Conservation (phyloP, 2,797 vertebrate genomes). For the Neosilurus mollespiculum region DNA sequence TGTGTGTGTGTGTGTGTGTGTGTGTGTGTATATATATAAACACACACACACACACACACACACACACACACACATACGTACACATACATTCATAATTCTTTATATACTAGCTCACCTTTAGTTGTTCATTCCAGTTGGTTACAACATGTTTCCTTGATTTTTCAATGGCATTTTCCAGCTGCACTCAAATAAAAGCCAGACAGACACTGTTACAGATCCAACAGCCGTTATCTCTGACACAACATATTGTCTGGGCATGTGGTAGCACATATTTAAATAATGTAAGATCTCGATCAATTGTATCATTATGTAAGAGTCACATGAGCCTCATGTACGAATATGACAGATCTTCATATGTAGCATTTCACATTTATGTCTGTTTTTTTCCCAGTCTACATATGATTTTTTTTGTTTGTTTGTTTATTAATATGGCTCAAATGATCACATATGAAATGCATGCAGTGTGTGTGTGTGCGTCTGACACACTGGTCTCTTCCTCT, state of each 20-base stretch:
- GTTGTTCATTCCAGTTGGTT: slow-evolving; percentile 81
- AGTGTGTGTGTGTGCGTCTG: background rate
- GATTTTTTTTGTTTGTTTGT: background rate
- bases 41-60: too few species aligned
- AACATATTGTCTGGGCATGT: background rate
- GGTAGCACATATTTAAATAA: background rate
- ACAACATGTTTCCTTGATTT: slow-evolving; percentile 79
- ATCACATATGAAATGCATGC: background rate
- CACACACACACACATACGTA: too few species aligned
- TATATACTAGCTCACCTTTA: slow-evolving; percentile 74
- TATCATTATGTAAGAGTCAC: background rate
- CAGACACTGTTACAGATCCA: background rate
- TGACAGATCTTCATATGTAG: background rate
- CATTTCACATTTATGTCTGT: too few species aligned
- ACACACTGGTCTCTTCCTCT: slow-evolving; percentile 82
- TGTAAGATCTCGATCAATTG: too few species aligned
- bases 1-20: too few species aligned
- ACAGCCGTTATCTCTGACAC: background rate
- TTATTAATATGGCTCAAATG: background rate
- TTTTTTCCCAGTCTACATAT: background rate
- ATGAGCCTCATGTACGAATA: background rate
- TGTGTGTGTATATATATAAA: too few species aligned
- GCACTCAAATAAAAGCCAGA: slow-evolving; percentile 25
- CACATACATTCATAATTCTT: background rate
- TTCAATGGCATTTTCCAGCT: slow-evolving; percentile 79